Conservation (phyloP, 2,888 invertebrate genomes). For the Drosophila nigricruria region DNA sequence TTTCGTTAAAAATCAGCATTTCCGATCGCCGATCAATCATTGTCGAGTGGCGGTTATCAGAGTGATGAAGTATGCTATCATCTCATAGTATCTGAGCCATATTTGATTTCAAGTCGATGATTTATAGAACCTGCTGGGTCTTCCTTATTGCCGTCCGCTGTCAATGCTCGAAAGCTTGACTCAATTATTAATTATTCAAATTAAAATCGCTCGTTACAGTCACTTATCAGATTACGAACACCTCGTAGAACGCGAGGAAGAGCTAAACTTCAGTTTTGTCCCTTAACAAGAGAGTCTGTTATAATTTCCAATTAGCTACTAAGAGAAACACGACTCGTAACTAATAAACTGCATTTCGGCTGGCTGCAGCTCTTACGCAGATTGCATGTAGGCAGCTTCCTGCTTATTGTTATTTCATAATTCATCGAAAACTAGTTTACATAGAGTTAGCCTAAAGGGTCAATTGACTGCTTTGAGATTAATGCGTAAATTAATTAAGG, state of each 20-base stretch:
- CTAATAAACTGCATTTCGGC: slow-evolving; percentile 45
- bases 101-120: slow-evolving; percentile 14
- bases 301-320: slow-evolving; percentile 33
- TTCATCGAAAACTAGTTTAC: slow-evolving; percentile 64
- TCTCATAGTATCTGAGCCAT: not conserved
- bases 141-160: slow-evolving; percentile 26
- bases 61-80: slow-evolving; percentile 7
- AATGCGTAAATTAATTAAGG: slow-evolving; percentile 59
- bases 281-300: slow-evolving; percentile 2
- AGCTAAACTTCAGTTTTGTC: slow-evolving; percentile 16
- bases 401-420: slow-evolving; percentile 71
- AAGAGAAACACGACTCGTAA: slow-evolving; percentile 37
- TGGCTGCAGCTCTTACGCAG: slow-evolving; percentile 8
- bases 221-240: slow-evolving; percentile 31
- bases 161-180: not conserved
- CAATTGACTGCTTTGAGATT: slow-evolving; percentile 48
- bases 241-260: not conserved
- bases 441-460: slow-evolving; percentile 36
- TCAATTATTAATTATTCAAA: slow-evolving; percentile 22
- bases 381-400: slow-evolving; percentile 50
- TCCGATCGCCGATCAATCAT: not conserved
- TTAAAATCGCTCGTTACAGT: slow-evolving; percentile 9
- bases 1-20: not conserved
- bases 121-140: slow-evolving; percentile 24
- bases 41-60: not conserved